These are phyloP conservation scores for Acrocera orbiculus DNA, from an alignment of 2,888 invertebrate genomes.

Conservation along the genomic window DNA sequence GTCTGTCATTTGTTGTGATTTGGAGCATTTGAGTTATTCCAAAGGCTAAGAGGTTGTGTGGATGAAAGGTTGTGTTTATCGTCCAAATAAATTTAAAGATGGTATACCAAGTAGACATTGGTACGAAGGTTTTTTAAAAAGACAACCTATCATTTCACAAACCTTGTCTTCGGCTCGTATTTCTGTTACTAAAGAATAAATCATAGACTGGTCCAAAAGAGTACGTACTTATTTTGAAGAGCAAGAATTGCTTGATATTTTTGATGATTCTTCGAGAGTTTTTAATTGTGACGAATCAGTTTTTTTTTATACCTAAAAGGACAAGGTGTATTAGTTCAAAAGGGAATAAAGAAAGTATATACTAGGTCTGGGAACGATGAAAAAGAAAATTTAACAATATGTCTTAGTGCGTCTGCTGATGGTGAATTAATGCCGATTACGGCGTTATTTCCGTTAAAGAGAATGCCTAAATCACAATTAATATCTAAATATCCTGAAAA, in stretches of 20 bases:
- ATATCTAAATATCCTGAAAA: background rate
- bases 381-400: constrained; percentile 6
- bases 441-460: constrained; percentile 7
- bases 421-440: constrained; percentile 4
- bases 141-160: background rate
- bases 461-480: background rate
- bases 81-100: background rate
- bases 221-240: background rate
- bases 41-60: too few relatives aligned
- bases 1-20: too few relatives aligned
- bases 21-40: too few relatives aligned
- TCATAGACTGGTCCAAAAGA: background rate
- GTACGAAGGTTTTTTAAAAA: background rate
- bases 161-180: too few relatives aligned
- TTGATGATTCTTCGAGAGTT: background rate
- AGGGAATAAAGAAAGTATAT: background rate
- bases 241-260: background rate
- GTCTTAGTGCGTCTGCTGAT: constrained; percentile 8
- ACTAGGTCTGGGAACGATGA: background rate
- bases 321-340: background rate
- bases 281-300: background rate
- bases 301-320: background rate
- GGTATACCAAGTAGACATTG: background rate
- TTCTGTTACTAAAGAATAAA: background rate
- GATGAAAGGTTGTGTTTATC: too few relatives aligned